A percentile compares a stretch with the other conserved stretches of the same genome.
These are phyloP conservation scores for Dynastes maya DNA, from an alignment of 2,888 invertebrate genomes.

Conservation along the genomic window DNA sequence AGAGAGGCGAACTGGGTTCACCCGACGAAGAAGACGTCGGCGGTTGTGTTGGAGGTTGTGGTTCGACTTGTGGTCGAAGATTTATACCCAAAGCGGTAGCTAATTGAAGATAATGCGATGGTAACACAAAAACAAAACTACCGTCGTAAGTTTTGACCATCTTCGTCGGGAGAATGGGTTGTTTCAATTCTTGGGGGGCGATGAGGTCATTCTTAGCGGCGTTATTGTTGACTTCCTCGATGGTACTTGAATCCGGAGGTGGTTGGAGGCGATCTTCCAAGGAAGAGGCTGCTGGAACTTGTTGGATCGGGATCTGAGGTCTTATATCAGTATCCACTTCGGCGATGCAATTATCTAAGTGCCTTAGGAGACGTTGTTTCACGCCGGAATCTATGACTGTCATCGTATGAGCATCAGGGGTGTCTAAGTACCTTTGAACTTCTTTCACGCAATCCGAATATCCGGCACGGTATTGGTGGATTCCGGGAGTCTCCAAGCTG, in stretches of 20 bases:
- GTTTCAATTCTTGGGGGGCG: constrained; percentile 41
- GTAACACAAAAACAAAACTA: constrained; percentile 76
- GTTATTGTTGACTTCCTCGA: constrained; percentile 67
- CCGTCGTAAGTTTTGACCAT: constrained; percentile 75
- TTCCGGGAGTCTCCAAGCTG: constrained; percentile 76
- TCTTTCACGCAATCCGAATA: constrained; percentile 79
- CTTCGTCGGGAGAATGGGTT: constrained; percentile 69
- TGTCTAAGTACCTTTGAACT: constrained; percentile 75
- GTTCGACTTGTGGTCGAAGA: constrained; percentile 62
- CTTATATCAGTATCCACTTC: constrained; percentile 74
- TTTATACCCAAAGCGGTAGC: constrained; percentile 72
- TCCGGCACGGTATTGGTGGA: constrained; percentile 77
- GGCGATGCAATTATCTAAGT: constrained; percentile 76
- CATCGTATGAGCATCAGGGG: constrained; percentile 76
- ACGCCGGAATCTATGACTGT: constrained; percentile 74
- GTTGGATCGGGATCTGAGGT: constrained; percentile 44
- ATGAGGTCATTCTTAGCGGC: constrained; percentile 59
- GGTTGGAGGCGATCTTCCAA: constrained; percentile 64
- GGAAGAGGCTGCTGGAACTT: constrained; percentile 44
- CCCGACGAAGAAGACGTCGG: constrained; percentile 10
- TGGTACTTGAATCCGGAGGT: constrained; percentile 69
- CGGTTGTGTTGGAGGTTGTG: constrained; percentile 1
- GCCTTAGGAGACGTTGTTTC: constrained; percentile 75
- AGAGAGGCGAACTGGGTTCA: constrained; percentile 49
- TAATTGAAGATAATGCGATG: constrained; percentile 76